These are phyloP conservation scores for Lepus townsendii DNA, from an alignment of 2,797 vertebrate species.

Conservation along the genomic window DNA sequence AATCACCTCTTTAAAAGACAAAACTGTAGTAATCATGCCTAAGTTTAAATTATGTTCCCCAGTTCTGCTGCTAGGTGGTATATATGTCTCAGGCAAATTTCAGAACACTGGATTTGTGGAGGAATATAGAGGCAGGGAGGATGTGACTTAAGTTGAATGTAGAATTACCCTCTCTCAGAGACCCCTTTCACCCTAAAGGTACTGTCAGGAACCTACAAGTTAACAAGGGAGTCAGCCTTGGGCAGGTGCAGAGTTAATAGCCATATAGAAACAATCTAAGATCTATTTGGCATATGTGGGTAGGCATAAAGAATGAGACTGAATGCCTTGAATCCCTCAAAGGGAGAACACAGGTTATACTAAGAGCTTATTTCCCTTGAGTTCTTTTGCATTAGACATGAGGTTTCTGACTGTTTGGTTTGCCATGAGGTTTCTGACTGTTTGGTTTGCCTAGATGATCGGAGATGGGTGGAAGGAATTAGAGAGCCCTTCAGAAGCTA, in stretches of 20 bases:
- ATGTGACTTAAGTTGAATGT: not conserved
- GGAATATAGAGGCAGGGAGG: not conserved
- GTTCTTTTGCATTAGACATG: not conserved
- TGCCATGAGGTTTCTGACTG: not conserved
- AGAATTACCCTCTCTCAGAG: not conserved
- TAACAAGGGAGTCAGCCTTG: not conserved
- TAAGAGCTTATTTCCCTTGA: not conserved
- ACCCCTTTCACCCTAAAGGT: not conserved
- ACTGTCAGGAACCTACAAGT: not conserved
- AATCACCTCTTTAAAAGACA: slow-evolving; percentile 11
- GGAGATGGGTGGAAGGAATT: not conserved
- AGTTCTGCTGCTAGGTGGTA: not conserved
- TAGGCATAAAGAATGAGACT: not conserved
- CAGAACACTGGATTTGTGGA: not conserved
- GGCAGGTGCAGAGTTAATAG: not conserved
- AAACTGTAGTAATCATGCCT: not conserved
- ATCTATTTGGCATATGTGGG: not conserved
- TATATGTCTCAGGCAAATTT: not conserved
- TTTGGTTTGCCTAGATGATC: not conserved
- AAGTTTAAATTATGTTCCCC: not conserved
- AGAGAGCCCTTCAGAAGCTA: not conserved
- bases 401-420: not conserved
- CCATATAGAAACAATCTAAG: not conserved
- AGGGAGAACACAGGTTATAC: not conserved
- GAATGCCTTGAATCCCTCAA: not conserved